Evolutionary conservation across 2,113 vertebrate species (phyloP).

Genomic region (Gallinago jamesoni): DNA sequence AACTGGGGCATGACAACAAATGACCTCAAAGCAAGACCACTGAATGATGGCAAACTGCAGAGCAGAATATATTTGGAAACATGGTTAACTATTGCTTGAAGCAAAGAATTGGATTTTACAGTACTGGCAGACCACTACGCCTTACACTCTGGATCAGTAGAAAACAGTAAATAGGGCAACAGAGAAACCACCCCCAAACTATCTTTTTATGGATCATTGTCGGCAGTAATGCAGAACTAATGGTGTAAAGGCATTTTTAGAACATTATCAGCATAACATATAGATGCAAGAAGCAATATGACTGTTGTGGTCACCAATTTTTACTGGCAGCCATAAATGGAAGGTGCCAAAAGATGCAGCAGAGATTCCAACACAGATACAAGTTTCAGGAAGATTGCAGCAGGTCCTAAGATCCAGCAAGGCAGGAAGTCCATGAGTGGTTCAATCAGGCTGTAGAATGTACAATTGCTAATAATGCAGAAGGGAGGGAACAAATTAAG

Average conservation of each 20-base stretch:
- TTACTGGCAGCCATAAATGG: neutral
- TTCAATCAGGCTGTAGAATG: neutral
- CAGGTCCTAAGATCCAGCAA: neutral
- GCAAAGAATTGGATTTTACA: neutral
- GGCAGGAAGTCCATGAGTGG: neutral
- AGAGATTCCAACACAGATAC: neutral
- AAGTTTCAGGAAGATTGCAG: neutral
- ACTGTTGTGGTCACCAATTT: neutral
- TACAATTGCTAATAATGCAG: neutral
- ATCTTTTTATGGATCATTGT: neutral
- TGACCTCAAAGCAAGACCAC: constrained; percentile 36
- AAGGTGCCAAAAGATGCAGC: neutral
- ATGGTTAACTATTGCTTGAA: constrained; percentile 31
- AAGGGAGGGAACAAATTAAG: neutral
- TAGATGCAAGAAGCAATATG: neutral
- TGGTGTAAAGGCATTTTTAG: neutral
- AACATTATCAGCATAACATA: neutral
- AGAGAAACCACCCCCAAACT: neutral
- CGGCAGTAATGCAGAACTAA: neutral
- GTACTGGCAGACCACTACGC: neutral
- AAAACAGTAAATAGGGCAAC: neutral
- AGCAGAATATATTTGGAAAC: neutral
- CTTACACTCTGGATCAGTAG: neutral
- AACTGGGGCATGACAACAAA: constrained; percentile 35
- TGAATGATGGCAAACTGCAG: neutral